These are phyloP conservation scores for Argopecten irradians DNA, from an alignment of 1,140 invertebrate genomes.

Conservation along the genomic window DNA sequence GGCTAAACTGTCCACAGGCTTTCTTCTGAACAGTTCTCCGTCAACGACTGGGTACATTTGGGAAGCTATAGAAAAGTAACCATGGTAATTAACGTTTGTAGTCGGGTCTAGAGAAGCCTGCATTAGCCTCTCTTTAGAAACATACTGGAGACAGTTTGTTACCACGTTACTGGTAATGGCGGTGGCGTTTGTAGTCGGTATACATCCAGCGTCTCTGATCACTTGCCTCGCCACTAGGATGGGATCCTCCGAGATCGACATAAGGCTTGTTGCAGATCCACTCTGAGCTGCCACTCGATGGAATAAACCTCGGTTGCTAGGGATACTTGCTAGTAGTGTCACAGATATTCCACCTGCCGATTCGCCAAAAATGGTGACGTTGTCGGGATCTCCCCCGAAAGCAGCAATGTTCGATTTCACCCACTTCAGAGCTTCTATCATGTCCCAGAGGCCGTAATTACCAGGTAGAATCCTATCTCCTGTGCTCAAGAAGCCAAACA, in stretches of 20 bases:
- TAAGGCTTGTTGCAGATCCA: conserved; percentile 20
- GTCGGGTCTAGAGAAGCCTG: neutral
- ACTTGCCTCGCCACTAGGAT: neutral
- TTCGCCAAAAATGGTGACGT: neutral
- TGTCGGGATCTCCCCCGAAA: neutral
- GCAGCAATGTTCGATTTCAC: neutral
- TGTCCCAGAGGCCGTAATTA: neutral
- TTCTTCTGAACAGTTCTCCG: neutral
- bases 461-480: neutral
- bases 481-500: neutral
- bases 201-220: neutral
- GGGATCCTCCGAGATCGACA: neutral
- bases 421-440: neutral
- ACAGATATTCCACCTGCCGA: neutral
- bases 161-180: neutral
- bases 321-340: neutral
- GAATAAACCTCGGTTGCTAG: neutral
- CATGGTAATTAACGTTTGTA: neutral
- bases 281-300: neutral
- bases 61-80: neutral
- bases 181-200: neutral
- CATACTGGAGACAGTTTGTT: neutral
- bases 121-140: neutral
- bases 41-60: conserved; percentile 30
- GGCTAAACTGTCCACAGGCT: neutral